Conservation (phyloP, 2,888 invertebrate species). For the Mythimna vitellina region DNA sequence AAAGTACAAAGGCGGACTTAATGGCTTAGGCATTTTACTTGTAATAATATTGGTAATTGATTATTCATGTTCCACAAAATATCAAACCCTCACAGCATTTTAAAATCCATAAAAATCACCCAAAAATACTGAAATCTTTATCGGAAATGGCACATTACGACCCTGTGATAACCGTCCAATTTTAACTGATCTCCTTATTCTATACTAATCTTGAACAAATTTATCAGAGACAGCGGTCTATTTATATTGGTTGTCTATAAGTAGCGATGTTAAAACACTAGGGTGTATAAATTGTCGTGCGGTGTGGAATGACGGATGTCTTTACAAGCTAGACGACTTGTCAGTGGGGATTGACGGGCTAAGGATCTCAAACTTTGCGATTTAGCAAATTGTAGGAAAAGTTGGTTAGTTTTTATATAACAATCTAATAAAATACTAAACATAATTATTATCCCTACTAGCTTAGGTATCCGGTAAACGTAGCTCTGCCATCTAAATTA, state of each 20-base stretch:
- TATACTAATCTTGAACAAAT: slow-evolving; percentile 2
- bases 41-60: neutral
- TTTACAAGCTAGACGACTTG: slow-evolving; percentile 87
- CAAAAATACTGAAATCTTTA: slow-evolving; percentile 68
- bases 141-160: slow-evolving; percentile 88
- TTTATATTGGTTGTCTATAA: slow-evolving; percentile 69
- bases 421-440: too few relatives aligned
- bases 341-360: slow-evolving; percentile 75
- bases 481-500: too few relatives aligned
- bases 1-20: too few relatives aligned
- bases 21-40: too few relatives aligned
- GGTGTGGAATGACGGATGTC: slow-evolving; percentile 88
- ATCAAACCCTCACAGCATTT: slow-evolving; percentile 27
- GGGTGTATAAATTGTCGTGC: slow-evolving; percentile 80
- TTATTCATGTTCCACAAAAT: neutral
- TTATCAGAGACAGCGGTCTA: slow-evolving; percentile 57
- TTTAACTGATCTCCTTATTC: slow-evolving; percentile 55
- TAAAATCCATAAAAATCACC: slow-evolving; percentile 65
- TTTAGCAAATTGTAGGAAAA: neutral
- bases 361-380: slow-evolving; percentile 73
- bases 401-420: too few relatives aligned
- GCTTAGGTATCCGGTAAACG: too few relatives aligned
- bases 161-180: slow-evolving; percentile 64
- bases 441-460: too few relatives aligned
- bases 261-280: slow-evolving; percentile 74